Base-by-base conservation (phyloP, 2,797 vertebrate species). In the Xenops minutus region DNA sequence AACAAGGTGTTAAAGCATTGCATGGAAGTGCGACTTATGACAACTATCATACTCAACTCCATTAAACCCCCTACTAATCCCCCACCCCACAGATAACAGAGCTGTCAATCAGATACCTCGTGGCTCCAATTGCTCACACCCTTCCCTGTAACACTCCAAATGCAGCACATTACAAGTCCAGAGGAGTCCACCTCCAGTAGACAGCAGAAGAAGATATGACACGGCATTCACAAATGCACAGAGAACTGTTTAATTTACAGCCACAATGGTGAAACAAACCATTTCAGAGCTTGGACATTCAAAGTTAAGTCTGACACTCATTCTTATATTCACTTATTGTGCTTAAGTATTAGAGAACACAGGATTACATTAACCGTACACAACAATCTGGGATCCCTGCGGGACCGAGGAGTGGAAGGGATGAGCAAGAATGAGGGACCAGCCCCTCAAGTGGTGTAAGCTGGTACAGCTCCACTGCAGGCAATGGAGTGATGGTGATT, bases 231-330 rank as follows among this genome's bases (percentile, higher is more conserved):
- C 92, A 22, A 92, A 96, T 96, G 96, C 96, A 96, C 96, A 97
- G 96, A 97, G 94, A 97, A 97, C 95, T 85, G 95, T 97, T 97
- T 97, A 97, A 97, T 97, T 96, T 97, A 97, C 95, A 96, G 96
- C 92, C 96, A 97, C 93, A 95, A 96, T 90, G 95, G 96, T 96
- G 95, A 97, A 97, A 97, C 96, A 97, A 96, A 95, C 90, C 95
- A 94, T 87, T 97, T 86, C 93, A 96, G 94, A 97, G 94, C 96
- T 96, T 51, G 96, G 96, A 96, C 95, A 95, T 96, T 96, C 96
- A 95, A 97, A 97, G 96, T 97, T 97, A 97, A 97, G 96, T 95
- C 96, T 97, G 96, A 97, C 95, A 94, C 95, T 69, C 96, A 95
- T 94, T 96, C 95, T 97, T 64, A 97, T 96, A 96, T 93, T 96